These are phyloP conservation scores for Polyodon spathula DNA, from an alignment of 2,113 vertebrate genomes.

Conservation along the genomic window DNA sequence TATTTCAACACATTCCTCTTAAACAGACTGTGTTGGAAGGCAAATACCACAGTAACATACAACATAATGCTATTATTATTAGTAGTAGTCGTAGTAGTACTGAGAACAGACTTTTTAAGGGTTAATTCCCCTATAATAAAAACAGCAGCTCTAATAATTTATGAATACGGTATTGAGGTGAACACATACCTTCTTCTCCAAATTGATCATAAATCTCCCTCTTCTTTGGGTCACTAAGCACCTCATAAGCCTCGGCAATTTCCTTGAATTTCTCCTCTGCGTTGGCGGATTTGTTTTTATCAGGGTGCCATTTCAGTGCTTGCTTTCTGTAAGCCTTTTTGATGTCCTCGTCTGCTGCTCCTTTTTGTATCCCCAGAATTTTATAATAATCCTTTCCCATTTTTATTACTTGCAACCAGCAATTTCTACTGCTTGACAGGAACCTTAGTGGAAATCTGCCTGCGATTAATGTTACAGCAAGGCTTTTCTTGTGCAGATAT, in stretches of 20 bases:
- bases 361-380: conserved; percentile 87
- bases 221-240: conserved; percentile 94
- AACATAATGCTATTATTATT: no score
- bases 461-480: no score
- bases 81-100: no score
- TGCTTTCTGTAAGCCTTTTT: conserved; percentile 97
- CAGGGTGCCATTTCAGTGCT: conserved; percentile 94
- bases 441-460: not conserved
- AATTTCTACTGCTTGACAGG: not conserved
- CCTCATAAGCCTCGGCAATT: conserved; percentile 93
- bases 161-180: no score
- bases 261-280: conserved; percentile 98
- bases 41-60: no score
- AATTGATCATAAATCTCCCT: conserved; percentile 94
- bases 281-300: conserved; percentile 92
- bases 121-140: no score
- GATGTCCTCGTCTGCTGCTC: conserved; percentile 90
- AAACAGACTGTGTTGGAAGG: no score
- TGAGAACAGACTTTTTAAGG: no score
- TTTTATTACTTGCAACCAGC: conserved; percentile 5
- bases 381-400: conserved; percentile 98
- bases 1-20: no score
- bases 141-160: no score
- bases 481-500: conserved; percentile 14
- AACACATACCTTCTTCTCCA: conserved; percentile 84